Conservation (phyloP, 2,113 vertebrate species). For the Ellobius talpinus region DNA sequence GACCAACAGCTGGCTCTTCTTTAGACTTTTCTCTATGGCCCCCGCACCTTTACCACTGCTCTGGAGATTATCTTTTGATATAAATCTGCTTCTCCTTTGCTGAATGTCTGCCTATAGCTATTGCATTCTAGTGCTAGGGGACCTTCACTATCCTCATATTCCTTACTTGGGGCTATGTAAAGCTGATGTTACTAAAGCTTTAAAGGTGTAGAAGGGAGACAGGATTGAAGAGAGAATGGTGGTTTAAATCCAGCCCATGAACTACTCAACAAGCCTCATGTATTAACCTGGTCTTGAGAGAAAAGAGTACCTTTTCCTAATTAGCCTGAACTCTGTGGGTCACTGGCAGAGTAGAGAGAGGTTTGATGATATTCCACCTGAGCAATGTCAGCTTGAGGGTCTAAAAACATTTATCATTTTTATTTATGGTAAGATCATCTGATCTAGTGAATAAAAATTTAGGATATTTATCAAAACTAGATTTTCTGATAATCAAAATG, state of each 20-base stretch:
- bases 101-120: background rate
- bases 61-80: background rate
- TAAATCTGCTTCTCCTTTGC: background rate
- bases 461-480: background rate
- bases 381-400: slow-evolving; percentile 19
- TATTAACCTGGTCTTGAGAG: background rate
- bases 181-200: background rate
- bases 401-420: slow-evolving; percentile 60
- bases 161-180: background rate
- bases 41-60: slow-evolving; percentile 19
- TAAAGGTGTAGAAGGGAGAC: background rate
- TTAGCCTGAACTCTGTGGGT: background rate
- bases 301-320: background rate
- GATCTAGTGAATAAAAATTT: slow-evolving; percentile 45
- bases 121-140: background rate
- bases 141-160: background rate
- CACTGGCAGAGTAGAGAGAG: background rate
- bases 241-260: slow-evolving; percentile 8
- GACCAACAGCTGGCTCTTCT: background rate
- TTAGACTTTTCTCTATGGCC: background rate
- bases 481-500: slow-evolving; percentile 32
- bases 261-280: background rate
- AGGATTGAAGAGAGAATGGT: background rate
- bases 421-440: background rate
- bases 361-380: background rate